Evolutionary conservation across 1,140 invertebrate genomes (phyloP).

Genomic region (Helicoverpa zea): DNA sequence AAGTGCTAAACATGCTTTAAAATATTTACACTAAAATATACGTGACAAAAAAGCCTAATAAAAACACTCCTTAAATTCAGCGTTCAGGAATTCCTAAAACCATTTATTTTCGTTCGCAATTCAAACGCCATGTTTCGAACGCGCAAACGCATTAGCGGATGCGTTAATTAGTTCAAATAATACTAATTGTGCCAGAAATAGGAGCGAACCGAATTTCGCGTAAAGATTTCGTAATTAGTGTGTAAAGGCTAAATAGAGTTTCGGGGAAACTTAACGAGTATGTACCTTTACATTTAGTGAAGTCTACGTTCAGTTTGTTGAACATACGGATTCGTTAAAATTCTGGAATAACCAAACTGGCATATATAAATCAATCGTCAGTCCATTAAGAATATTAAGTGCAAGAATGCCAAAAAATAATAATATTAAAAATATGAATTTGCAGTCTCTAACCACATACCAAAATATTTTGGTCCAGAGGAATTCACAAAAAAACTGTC

Average conservation of each 20-base stretch:
- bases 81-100: neutral
- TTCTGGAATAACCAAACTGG: too few species aligned
- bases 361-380: too few species aligned
- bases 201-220: neutral
- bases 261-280: neutral
- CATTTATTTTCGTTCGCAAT: neutral
- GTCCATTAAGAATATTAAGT: too few species aligned
- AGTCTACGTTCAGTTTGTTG: too few species aligned
- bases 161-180: constrained; percentile 35
- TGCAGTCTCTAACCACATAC: neutral
- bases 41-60: neutral
- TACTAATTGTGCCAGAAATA: constrained; percentile 17
- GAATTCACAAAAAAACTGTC: constrained; percentile 26
- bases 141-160: constrained; percentile 20
- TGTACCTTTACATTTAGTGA: too few species aligned
- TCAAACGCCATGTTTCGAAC: constrained; percentile 23
- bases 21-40: too few species aligned
- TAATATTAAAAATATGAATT: constrained; percentile 9
- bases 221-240: constrained; percentile 14
- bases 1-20: too few species aligned
- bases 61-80: neutral
- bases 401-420: constrained; percentile 27
- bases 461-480: constrained; percentile 21
- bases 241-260: constrained; percentile 2
- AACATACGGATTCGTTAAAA: too few species aligned